Conservation (phyloP, 2,113 vertebrate genomes). For the Austrofundulus limnaeus region DNA sequence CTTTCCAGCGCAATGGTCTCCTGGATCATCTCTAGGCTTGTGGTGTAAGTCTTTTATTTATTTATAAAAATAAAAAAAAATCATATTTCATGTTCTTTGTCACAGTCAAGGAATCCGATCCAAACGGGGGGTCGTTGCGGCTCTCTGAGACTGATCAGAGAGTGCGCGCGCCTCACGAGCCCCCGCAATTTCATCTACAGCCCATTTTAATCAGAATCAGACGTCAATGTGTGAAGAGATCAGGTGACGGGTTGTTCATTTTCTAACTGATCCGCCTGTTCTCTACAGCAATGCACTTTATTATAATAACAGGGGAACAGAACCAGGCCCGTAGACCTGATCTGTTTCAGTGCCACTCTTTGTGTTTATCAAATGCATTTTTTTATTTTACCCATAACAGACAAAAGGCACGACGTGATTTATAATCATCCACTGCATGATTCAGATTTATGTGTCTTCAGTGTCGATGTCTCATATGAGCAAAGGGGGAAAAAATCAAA, state of each 20-base stretch:
- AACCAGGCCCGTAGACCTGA: conserved; percentile 23
- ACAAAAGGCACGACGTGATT: conserved; percentile 60
- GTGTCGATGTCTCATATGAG: conserved; percentile 61
- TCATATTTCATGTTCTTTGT: neutral
- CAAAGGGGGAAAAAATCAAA: conserved; percentile 47
- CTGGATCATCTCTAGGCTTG: conserved; percentile 98
- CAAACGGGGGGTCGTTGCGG: conserved; percentile 12
- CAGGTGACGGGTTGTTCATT: conserved; percentile 23
- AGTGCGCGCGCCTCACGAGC: conserved; percentile 31
- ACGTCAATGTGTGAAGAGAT: conserved; percentile 9
- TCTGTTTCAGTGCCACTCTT: conserved; percentile 35
- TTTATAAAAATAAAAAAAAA: too few species aligned
- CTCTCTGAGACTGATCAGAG: conserved; percentile 8
- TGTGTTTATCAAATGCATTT: conserved; percentile 45
- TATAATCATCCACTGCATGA: conserved; percentile 13
- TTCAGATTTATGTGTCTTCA: conserved; percentile 24
- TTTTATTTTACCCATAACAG: neutral
- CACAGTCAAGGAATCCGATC: neutral
- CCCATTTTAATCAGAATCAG: conserved; percentile 42
- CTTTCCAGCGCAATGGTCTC: conserved; percentile 92
- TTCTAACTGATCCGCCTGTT: conserved; percentile 15
- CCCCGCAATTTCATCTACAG: conserved; percentile 37
- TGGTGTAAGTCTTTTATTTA: conserved; percentile 88
- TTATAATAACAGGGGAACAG: conserved; percentile 26
- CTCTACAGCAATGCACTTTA: conserved; percentile 36